Percentiles rank a stretch among this genome's conserved stretches.
Evolutionary conservation across 2,888 invertebrate genomes (phyloP).

Genomic region (Formica aserva): DNA sequence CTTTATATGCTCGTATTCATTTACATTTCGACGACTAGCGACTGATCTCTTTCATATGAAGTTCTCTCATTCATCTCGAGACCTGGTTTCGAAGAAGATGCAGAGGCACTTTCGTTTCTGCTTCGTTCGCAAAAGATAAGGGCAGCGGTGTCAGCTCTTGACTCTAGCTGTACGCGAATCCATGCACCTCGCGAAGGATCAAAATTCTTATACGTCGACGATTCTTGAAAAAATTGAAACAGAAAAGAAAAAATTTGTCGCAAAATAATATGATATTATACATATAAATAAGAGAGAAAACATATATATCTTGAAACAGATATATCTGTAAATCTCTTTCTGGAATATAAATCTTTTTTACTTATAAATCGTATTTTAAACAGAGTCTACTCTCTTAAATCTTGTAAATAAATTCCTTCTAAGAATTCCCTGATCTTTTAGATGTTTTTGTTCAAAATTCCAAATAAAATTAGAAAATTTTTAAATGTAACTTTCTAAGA

Average conservation of each 20-base stretch:
- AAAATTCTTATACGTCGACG: neutral
- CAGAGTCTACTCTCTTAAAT: neutral
- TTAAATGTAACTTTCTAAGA: neutral
- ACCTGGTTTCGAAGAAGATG: slow-evolving; percentile 3
- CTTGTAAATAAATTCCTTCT: neutral
- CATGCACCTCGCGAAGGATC: neutral
- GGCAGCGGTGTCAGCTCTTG: slow-evolving; percentile 19
- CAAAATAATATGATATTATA: neutral
- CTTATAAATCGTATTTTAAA: neutral
- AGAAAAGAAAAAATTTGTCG: neutral
- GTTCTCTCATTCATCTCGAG: slow-evolving; percentile 20
- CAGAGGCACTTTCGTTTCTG: slow-evolving; percentile 30
- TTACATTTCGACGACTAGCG: neutral
- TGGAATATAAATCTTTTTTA: neutral
- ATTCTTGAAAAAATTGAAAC: neutral
- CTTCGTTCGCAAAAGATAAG: slow-evolving; percentile 46
- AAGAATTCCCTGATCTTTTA: neutral
- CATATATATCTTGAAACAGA: neutral
- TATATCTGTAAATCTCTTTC: neutral
- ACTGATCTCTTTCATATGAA: neutral
- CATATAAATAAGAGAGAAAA: neutral
- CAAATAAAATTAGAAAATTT: neutral
- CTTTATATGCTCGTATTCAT: neutral
- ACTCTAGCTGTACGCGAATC: neutral
- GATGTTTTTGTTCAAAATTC: neutral